These are phyloP conservation scores for Chiloscyllium punctatum DNA, from an alignment of 2,797 vertebrate species.

Conservation along the genomic window DNA sequence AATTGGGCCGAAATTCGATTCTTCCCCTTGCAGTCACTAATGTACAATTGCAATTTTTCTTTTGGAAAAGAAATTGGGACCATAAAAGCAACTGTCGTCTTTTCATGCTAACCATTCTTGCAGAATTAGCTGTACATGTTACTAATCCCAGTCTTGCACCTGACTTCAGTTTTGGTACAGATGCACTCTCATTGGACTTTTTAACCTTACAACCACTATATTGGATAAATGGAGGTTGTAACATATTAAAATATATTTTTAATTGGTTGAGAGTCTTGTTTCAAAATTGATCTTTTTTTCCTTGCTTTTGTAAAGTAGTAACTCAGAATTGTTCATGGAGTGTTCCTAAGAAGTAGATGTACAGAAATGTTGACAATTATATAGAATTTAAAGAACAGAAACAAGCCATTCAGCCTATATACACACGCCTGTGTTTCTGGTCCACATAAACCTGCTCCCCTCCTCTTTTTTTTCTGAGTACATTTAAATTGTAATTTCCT, in stretches of 20 bases:
- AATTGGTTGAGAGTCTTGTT: neutral
- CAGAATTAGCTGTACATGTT: neutral
- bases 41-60: neutral
- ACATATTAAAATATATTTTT: neutral
- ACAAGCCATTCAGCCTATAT: neutral
- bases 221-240: neutral
- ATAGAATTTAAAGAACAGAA: neutral
- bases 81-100: too few species aligned
- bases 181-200: neutral
- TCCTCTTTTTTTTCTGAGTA: neutral
- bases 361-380: neutral
- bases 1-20: neutral
- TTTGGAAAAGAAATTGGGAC: neutral
- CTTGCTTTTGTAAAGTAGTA: neutral
- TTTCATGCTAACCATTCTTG: neutral
- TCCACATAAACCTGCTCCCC: neutral
- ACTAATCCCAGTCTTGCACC: neutral
- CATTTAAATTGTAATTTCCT: neutral
- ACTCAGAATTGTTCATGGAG: neutral
- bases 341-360: neutral
- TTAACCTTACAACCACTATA: neutral
- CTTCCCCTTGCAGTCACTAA: neutral
- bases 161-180: neutral
- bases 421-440: neutral
- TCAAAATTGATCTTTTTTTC: neutral